phyloP scores from a whole-genome alignment of 2,888 invertebrate genomes.

The Hemistola chrysoprasaria region DNA sequence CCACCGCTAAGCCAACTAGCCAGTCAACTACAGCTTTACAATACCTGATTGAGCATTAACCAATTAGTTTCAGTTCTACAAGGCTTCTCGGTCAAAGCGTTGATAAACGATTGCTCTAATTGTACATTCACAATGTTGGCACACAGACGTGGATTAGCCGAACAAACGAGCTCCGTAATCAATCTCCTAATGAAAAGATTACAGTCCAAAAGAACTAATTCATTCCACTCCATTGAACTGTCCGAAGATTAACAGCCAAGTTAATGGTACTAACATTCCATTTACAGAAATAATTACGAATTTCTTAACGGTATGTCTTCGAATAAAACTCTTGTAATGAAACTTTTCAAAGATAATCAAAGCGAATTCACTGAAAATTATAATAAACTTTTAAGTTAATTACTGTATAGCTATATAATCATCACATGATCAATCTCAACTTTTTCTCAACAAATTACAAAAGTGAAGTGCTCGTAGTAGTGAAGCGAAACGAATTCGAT shows the following conservation, averaged over 20 bases:
- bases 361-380: conserved; percentile 13
- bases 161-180: conserved; percentile 39
- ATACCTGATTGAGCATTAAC: conserved; percentile 22
- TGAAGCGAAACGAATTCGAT: conserved; percentile 14
- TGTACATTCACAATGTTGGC: conserved; percentile 42
- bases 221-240: conserved; percentile 36
- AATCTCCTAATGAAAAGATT: conserved; percentile 49
- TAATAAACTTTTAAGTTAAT: too few relatives aligned
- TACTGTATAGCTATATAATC: too few relatives aligned
- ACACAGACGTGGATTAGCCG: conserved; percentile 37
- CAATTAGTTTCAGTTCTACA: conserved; percentile 23
- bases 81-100: conserved; percentile 23
- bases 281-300: conserved; percentile 18
- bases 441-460: too few relatives aligned
- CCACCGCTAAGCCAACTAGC: too few relatives aligned
- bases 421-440: too few relatives aligned
- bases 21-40: too few relatives aligned
- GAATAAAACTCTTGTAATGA: conserved; percentile 6
- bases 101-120: conserved; percentile 43
- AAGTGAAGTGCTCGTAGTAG: conserved; percentile 6
- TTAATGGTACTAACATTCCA: conserved; percentile 21
- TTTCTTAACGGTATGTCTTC: conserved; percentile 12
- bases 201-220: conserved; percentile 40
- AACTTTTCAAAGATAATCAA: conserved; percentile 8
- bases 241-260: conserved; percentile 35